Evolutionary conservation across 2,888 invertebrate genomes (phyloP), one percentile per base, ranked within the genome.

Genomic region (Agriopis aurantiaria): DNA sequence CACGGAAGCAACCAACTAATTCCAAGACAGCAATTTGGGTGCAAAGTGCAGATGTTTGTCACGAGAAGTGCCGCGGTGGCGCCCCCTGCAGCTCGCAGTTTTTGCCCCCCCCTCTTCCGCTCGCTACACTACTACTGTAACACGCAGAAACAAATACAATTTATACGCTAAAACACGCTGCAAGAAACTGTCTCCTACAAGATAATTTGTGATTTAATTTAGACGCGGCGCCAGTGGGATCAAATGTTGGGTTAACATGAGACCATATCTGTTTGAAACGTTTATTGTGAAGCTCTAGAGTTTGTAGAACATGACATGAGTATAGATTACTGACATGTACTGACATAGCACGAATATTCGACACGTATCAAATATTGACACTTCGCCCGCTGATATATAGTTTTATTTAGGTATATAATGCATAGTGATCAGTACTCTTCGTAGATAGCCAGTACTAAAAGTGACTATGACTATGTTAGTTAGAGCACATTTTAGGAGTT

Each of bases 41-140:
- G 52, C 33, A 46, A 23, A 62, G 62, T 53, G 53, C 53, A 53
- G 52, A 45, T 33, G 62, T 62, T 62, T 53, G 45, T 61, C 62
- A 52, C 43, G n/a, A 9, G 8, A 8, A 57, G 57, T 12, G 7
- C 17, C 43, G 52, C 45, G 9, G 41, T 8, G 41, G 12, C 43
- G 41, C 51, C 14, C 49, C 17, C 17, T 11, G 23, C 8, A 3
- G 33, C 9, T 12, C 12, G 5, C 14, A 56, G 56, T 57, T 57
- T 45, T 40, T 51, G 17, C 17, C 17, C 6, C 17, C 6, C 40
- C n/a, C 40, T 11, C 41, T 14, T 40, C 60, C 49, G 3, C 49
- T 4, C 60, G 10, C 11, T 41, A 17, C 41, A 48, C 14, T 33
- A 23, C 11, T 7, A 46, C 17, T 57, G 46, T n/a, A 41, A 48